phyloP scores from a whole-genome alignment of 2,113 vertebrate species.

The Mugil cephalus region DNA sequence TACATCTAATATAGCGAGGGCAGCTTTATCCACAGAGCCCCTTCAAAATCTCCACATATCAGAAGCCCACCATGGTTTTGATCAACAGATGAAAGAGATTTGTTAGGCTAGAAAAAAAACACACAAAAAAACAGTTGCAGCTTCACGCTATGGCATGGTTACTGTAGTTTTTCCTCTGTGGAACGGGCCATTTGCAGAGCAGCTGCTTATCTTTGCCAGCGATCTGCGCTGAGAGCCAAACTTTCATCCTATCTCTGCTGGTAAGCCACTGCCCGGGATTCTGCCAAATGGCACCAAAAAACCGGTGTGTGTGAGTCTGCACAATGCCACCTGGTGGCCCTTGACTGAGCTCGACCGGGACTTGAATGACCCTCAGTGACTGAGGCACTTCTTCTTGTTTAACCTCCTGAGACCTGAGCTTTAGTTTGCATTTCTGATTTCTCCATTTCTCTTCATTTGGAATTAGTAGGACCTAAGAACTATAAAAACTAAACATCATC shows the following conservation, averaged over 20 bases:
- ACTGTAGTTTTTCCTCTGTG: conserved; percentile 47
- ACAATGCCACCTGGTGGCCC: conserved; percentile 71
- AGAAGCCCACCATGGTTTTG: conserved; percentile 49
- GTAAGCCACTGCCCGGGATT: conserved; percentile 58
- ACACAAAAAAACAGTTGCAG: conserved; percentile 21
- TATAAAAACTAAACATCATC: no score
- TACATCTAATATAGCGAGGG: not conserved
- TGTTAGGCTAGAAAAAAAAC: not conserved
- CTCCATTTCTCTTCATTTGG: no score
- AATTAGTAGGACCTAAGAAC: no score
- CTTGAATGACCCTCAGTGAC: not conserved
- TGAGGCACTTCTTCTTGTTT: no score
- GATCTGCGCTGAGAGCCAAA: conserved; percentile 65
- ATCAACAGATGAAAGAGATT: conserved; percentile 66
- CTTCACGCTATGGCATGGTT: conserved; percentile 35
- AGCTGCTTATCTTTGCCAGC: conserved; percentile 57
- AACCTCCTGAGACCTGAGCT: no score
- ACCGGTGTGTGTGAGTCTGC: conserved; percentile 15
- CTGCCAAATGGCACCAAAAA: conserved; percentile 67
- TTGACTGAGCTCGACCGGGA: not conserved
- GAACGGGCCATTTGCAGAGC: conserved; percentile 52
- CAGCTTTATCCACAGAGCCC: conserved; percentile 22
- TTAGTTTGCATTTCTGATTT: no score
- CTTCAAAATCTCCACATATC: conserved; percentile 45
- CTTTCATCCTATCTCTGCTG: conserved; percentile 60